Evolutionary conservation across 2,888 invertebrate species (phyloP), one percentile per base, ranked within the genome.

Genomic region (Brenthis hecate): DNA sequence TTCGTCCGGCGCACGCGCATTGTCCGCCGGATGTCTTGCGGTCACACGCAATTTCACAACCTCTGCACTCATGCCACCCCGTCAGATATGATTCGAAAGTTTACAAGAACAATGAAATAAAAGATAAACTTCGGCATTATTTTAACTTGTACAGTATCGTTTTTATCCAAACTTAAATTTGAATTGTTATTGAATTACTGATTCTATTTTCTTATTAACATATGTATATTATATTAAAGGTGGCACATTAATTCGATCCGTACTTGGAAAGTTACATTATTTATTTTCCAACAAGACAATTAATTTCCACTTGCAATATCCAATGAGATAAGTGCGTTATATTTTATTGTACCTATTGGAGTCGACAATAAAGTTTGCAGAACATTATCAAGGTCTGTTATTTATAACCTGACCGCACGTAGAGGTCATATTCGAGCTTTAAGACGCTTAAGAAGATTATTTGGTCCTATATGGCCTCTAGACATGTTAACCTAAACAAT

Each of bases 21-120:
- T 87, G 89, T 87, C 86, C 88, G 84, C 90, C 91, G 92, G 91
- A 91, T 89, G 90, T 91, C 90, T 91, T 92, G 91, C 85, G 92
- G 92, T 92, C 90, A 85, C 89, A 88, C 88, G 88, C 88, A 89
- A 91, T 91, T 91, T 91, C 91, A 89, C 89, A 89, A 90, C 87
- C 87, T 87, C 83, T 83, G 81, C 84, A 81, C 81, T 83, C 81
- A 80, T 80, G 82, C 78, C 80, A 80, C 80, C 85, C 84, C 86
- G 80, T 85, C 87, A 85, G 75, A 70, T 79, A 76, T 75, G 75
- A 77, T 71, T 75, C 69, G 74, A 75, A 76, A 73, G 69, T 73
- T 51, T 19, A 56, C 47, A 36, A 61, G 11, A 47, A 13, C n/a
- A 55, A 65, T 48, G 13, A 62, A 61, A 65, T 48, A 66, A 28